A percentile compares a stretch with the other conserved stretches of the same genome.
phyloP scores from a whole-genome alignment of 2,888 invertebrate species.

The Euplexia lucipara region DNA sequence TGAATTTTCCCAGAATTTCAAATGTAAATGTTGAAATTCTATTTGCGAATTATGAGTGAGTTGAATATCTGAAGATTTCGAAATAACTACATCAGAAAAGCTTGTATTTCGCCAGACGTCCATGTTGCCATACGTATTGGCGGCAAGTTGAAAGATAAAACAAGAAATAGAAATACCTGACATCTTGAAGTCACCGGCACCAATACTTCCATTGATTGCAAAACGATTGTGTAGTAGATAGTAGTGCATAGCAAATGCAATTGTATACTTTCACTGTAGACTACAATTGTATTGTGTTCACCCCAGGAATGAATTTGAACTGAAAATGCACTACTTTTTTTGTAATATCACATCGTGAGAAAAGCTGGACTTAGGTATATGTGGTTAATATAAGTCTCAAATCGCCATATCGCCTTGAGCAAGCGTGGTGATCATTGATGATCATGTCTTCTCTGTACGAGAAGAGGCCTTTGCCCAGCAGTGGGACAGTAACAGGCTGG shows the following conservation, averaged over 20 bases:
- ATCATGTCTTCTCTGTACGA: no score
- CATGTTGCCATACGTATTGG: constrained; percentile 15
- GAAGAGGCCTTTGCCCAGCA: no score
- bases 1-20: constrained; percentile 14
- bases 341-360: background rate
- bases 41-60: constrained; percentile 5
- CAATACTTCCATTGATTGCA: constrained; percentile 34
- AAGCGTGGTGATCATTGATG: no score
- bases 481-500: no score
- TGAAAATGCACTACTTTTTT: background rate
- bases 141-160: constrained; percentile 25
- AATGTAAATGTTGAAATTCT: background rate
- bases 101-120: constrained; percentile 17
- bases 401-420: no score
- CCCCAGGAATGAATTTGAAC: background rate
- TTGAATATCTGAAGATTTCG: constrained; percentile 1
- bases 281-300: constrained; percentile 24
- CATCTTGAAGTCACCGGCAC: constrained; percentile 38
- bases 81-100: background rate
- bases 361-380: background rate
- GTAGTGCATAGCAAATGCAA: constrained; percentile 22
- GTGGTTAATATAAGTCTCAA: no score
- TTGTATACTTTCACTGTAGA: constrained; percentile 37
- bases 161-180: constrained; percentile 44
- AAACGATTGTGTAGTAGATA: constrained; percentile 34